Percentiles rank a stretch among this genome's conserved stretches.
Evolutionary conservation across 2,113 vertebrate genomes (phyloP).

Genomic region (Atractosteus spatula): DNA sequence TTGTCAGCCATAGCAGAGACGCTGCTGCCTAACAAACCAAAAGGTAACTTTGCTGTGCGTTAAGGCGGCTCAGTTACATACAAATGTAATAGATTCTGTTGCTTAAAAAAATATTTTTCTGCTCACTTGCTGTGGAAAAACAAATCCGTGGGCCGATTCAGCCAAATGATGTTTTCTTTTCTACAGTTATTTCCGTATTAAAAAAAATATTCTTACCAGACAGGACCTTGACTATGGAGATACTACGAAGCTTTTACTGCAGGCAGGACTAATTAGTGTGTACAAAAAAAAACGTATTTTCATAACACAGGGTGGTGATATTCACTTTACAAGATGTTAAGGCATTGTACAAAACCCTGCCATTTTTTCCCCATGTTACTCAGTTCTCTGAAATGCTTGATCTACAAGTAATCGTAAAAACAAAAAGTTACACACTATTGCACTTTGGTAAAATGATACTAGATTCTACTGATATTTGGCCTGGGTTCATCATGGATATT

Average conservation of each 20-base stretch:
- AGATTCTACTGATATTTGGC: not conserved
- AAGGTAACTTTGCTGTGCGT: constrained; percentile 17
- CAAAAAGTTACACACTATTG: not conserved
- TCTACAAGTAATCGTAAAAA: not conserved
- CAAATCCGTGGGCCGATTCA: too few species aligned
- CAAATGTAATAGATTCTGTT: constrained; percentile 25
- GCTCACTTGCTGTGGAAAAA: constrained; percentile 19
- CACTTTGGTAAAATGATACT: constrained; percentile 13
- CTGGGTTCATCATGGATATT: constrained; percentile 13
- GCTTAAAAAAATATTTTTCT: constrained; percentile 4
- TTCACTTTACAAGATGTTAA: constrained; percentile 22
- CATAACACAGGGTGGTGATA: too few species aligned
- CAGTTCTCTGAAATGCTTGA: not conserved
- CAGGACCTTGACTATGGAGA: too few species aligned
- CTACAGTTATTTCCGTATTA: too few species aligned
- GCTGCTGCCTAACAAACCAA: too few species aligned
- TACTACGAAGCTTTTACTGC: too few species aligned
- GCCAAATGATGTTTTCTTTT: too few species aligned
- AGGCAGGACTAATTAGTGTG: too few species aligned
- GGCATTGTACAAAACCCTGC: constrained; percentile 27
- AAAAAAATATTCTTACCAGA: too few species aligned
- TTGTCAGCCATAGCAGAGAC: too few species aligned
- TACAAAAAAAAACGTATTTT: too few species aligned
- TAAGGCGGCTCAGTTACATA: constrained; percentile 21
- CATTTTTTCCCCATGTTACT: constrained; percentile 1